Conservation (phyloP, 2,113 vertebrate genomes). For the Myotis lucifugus region DNA sequence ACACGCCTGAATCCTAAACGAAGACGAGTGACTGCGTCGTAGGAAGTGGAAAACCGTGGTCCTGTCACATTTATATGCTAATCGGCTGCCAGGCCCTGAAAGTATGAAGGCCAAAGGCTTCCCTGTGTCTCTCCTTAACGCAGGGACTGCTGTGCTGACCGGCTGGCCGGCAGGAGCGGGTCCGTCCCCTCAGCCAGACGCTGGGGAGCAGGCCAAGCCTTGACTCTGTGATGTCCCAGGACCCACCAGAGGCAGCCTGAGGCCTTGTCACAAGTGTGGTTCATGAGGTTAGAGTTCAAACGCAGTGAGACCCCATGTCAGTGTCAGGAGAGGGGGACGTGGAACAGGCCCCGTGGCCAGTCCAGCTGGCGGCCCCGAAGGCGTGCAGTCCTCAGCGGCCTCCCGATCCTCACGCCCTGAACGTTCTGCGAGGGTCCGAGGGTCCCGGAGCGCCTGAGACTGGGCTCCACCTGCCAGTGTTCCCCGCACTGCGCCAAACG, state of each 20-base stretch:
- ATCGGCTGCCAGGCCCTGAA: conserved; percentile 28
- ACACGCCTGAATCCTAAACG: background rate
- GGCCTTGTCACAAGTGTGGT: background rate
- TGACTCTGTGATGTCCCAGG: background rate
- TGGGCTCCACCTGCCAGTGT: accelerated
- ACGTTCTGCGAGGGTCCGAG: background rate
- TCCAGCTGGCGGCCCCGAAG: too few relatives aligned
- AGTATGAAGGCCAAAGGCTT: background rate
- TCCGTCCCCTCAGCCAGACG: background rate
- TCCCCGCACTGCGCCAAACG: background rate
- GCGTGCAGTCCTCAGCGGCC: background rate
- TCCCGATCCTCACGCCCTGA: background rate
- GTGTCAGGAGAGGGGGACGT: too few relatives aligned
- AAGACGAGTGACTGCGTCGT: background rate
- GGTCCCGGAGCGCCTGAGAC: background rate
- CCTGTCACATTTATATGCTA: conserved; percentile 25
- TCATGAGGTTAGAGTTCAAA: background rate
- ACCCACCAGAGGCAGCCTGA: background rate
- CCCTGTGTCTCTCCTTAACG: background rate
- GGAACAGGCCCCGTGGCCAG: too few relatives aligned
- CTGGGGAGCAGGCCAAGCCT: too few relatives aligned
- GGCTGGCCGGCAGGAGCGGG: background rate
- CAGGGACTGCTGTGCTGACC: background rate
- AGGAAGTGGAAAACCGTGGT: conserved; percentile 27
- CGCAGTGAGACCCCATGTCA: accelerated